Conservation (phyloP, 1,140 invertebrate genomes). For the Anthonomus grandis region DNA sequence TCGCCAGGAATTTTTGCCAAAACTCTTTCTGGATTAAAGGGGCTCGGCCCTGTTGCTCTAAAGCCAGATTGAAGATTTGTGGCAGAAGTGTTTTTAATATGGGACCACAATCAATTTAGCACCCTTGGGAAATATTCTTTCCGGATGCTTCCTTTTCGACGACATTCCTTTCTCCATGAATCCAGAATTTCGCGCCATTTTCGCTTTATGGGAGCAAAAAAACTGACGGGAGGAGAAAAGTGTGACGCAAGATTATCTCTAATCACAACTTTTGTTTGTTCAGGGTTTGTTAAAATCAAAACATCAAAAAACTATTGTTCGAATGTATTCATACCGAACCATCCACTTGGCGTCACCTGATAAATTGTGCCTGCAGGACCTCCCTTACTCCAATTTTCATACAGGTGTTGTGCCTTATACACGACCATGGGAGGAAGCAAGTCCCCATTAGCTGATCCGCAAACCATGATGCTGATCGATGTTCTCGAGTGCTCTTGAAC, state of each 20-base stretch:
- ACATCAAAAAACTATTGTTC: conserved; percentile 42
- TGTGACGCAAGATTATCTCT: not conserved
- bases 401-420: conserved; percentile 47
- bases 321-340: conserved; percentile 42
- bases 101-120: too few relatives aligned
- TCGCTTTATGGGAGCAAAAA: too few relatives aligned
- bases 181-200: too few relatives aligned
- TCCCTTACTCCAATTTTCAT: conserved; percentile 41
- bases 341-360: conserved; percentile 43
- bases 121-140: too few relatives aligned
- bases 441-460: conserved; percentile 29
- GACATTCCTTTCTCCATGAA: too few relatives aligned
- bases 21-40: too few relatives aligned
- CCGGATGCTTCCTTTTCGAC: too few relatives aligned
- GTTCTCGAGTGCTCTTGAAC: conserved; percentile 21
- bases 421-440: conserved; percentile 41
- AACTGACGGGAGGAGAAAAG: not conserved
- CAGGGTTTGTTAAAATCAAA: not conserved
- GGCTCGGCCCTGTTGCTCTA: too few relatives aligned
- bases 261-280: not conserved
- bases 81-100: too few relatives aligned
- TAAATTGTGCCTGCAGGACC: conserved; percentile 43
- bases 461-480: conserved; percentile 36
- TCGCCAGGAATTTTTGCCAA: too few relatives aligned
- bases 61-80: too few relatives aligned